Evolutionary conservation across 2,113 vertebrate genomes (phyloP), one percentile per base, ranked within the genome.

Genomic region (Acanthochromis polyacanthus): DNA sequence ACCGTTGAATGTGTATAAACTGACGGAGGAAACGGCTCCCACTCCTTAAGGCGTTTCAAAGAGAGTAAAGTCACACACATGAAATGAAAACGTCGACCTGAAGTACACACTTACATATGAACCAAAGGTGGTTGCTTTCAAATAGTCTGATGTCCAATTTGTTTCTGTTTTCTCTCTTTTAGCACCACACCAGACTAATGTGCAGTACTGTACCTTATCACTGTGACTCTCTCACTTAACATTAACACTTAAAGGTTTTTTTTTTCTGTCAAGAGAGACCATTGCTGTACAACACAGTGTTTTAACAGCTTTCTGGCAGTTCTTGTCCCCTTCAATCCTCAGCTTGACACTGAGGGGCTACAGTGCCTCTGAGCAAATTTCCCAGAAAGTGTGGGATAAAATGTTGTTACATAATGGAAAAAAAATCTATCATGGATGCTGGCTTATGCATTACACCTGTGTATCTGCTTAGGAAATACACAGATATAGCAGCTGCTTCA

Each of bases 291-390:
- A 55, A 57, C 28, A 45, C 22, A 10, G 46, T 84, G 83, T 81
- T 89, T 71, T 81, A 83, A 85, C 77, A 48, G 75, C 3, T 77
- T 81, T 63, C 63, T 88, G 88, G 81, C 77, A 73, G 74, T 46
- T 23, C 38, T 38, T 20, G 50, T 85, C 71, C 61, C 0, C 73
- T 76, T 85, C 72, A 80, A 1, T 85, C 67, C 45, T 76, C 66
- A 36, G 68, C 52, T 58, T 65, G 61, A 63, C 57, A 20, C 22
- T 60, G n/a, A 57, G 28, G 53, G 48, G 65, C 69, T 50, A 46
- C 58, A 67, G 32, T 58, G 72, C 72, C 75, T 85, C 64, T 55
- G 64, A 78, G 74, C 64, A 68, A 68, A 83, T 88, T 83, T 77
- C 83, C 67, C 50, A 73, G 69, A 48, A 86, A 83, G 50, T 63